Conservation (phyloP, 2,888 invertebrate genomes). For the Meloe dianella region DNA sequence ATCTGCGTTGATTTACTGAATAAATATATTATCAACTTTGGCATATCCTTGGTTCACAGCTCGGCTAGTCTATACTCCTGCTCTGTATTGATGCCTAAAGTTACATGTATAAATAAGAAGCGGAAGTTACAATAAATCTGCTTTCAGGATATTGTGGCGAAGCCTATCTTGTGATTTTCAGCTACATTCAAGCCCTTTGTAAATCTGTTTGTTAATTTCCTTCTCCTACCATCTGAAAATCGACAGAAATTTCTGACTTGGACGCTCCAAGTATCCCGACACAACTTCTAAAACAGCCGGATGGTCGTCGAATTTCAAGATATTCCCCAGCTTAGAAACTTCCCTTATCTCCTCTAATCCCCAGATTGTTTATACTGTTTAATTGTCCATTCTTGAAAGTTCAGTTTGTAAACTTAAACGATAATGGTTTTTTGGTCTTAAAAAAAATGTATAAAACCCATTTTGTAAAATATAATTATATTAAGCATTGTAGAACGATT, state of each 20-base stretch:
- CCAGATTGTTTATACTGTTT: constrained; percentile 36
- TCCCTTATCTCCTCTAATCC: constrained; percentile 33
- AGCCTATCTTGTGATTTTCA: constrained; percentile 28
- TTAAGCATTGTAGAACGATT: constrained; percentile 24
- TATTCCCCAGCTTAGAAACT: constrained; percentile 33
- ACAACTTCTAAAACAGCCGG: constrained; percentile 31
- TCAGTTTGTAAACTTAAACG: constrained; percentile 26
- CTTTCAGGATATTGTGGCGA: too few species aligned
- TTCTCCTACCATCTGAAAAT: constrained; percentile 19
- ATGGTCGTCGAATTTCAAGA: constrained; percentile 33
- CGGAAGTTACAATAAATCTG: too few species aligned
- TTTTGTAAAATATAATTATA: constrained; percentile 21
- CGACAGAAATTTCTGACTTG: constrained; percentile 24
- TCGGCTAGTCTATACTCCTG: too few species aligned
- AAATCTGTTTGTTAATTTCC: constrained; percentile 29
- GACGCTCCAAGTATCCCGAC: constrained; percentile 24
- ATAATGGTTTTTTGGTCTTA: constrained; percentile 25
- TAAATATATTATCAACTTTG: too few species aligned
- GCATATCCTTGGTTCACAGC: too few species aligned
- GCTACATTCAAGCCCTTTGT: constrained; percentile 29
- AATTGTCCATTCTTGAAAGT: constrained; percentile 32
- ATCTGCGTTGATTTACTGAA: too few species aligned
- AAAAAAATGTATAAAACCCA: constrained; percentile 26
- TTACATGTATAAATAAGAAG: too few species aligned
- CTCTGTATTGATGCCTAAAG: too few species aligned